Conservation (phyloP, 2,797 vertebrate species). For the Cuniculus paca region DNA sequence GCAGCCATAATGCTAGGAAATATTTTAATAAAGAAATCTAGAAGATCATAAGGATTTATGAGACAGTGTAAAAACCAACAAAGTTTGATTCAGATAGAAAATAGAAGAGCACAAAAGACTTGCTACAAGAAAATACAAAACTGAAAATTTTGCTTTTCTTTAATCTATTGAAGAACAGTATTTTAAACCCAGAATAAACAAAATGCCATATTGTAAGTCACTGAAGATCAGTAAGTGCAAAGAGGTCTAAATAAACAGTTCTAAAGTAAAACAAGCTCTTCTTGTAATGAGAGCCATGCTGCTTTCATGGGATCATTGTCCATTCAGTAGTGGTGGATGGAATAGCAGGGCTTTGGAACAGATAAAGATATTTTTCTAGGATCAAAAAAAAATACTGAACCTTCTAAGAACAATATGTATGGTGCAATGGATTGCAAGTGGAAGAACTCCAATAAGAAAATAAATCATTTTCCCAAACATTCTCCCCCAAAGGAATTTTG, state of each 20-base stretch:
- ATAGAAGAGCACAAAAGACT: not conserved
- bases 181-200: not conserved
- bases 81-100: not conserved
- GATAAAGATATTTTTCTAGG: not conserved
- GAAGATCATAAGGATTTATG: not conserved
- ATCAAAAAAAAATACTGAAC: not conserved
- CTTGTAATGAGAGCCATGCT: not conserved
- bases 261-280: not conserved
- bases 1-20: not conserved
- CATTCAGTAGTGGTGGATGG: not conserved
- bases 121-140: not conserved
- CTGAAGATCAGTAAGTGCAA: not conserved
- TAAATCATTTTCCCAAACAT: not conserved
- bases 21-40: not conserved
- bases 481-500: not conserved
- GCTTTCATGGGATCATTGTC: not conserved
- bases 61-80: not conserved
- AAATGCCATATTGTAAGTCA: not conserved
- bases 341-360: not conserved
- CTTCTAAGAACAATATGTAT: not conserved
- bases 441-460: not conserved
- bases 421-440: not conserved
- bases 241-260: not conserved
- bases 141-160: not conserved
- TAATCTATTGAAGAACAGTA: not conserved